Evolutionary conservation across 92 coral and sea anemone genomes (phyloP).

Genomic region (Porites rus): DNA sequence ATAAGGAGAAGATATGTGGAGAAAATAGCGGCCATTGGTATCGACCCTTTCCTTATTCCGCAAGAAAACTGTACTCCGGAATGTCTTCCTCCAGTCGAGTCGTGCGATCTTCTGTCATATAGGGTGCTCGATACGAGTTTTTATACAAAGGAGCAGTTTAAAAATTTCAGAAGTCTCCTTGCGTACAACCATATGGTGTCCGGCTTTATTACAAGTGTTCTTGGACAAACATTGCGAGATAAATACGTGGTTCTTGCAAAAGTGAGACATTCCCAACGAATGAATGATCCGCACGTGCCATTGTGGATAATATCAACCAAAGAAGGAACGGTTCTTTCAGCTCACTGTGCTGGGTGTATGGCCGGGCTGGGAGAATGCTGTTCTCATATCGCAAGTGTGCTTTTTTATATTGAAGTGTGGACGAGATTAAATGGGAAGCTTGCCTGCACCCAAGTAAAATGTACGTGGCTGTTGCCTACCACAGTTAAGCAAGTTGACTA

Average conservation of each 20-base stretch:
- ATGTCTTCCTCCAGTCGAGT: no score
- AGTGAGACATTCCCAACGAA: conserved; percentile 56
- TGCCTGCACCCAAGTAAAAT: not conserved
- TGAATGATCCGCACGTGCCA: conserved; percentile 57
- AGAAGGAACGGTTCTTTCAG: conserved; percentile 39
- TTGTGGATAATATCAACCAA: conserved; percentile 35
- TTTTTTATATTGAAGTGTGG: conserved; percentile 67
- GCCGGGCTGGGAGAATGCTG: conserved; percentile 60
- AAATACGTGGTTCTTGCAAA: conserved; percentile 53
- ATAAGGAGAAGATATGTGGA: no score
- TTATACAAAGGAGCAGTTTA: no score
- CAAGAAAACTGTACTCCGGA: no score
- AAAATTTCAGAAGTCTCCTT: conserved; percentile 39
- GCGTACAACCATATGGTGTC: conserved; percentile 42
- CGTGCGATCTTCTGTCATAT: no score
- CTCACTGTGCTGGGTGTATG: conserved; percentile 28
- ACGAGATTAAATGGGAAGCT: conserved; percentile 56
- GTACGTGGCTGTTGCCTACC: not conserved
- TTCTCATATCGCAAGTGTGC: conserved; percentile 63
- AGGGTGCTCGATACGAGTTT: no score
- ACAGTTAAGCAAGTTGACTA: no score
- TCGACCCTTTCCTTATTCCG: no score
- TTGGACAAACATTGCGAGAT: conserved; percentile 49
- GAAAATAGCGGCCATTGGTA: no score
- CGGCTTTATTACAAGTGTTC: conserved; percentile 44